Evolutionary conservation across 2,113 vertebrate species (phyloP).

Genomic region (Rostratula benghalensis): DNA sequence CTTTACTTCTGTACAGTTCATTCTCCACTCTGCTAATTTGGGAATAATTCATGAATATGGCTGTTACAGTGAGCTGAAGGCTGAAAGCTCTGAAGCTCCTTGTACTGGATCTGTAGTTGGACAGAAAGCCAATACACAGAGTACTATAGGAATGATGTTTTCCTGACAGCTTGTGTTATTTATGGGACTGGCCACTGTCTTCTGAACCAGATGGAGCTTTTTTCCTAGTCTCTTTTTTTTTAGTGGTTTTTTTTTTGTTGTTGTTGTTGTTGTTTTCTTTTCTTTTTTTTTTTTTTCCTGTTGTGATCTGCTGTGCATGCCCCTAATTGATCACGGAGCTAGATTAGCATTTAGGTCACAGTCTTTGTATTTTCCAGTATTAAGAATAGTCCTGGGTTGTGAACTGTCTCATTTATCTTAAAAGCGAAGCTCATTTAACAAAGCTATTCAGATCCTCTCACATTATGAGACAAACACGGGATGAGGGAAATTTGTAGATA

Average conservation of each 20-base stretch:
- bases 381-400: neutral
- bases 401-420: neutral
- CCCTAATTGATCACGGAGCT: neutral
- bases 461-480: neutral
- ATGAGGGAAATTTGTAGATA: neutral
- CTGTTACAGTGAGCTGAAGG: neutral
- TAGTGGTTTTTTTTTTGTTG: neutral
- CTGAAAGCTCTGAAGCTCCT: neutral
- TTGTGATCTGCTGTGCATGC: neutral
- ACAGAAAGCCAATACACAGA: conserved; percentile 17
- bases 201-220: conserved; percentile 55
- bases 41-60: neutral
- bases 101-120: neutral
- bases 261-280: no score
- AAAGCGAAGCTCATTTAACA: neutral
- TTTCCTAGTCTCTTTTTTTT: neutral
- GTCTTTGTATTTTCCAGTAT: neutral
- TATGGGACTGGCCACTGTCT: conserved; percentile 53
- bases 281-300: neutral
- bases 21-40: neutral
- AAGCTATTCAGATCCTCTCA: neutral
- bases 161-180: conserved; percentile 66
- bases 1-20: neutral
- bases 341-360: neutral
- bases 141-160: conserved; percentile 53